Evolutionary conservation across 1,140 invertebrate species (phyloP).

Genomic region (Eriosoma lanigerum): DNA sequence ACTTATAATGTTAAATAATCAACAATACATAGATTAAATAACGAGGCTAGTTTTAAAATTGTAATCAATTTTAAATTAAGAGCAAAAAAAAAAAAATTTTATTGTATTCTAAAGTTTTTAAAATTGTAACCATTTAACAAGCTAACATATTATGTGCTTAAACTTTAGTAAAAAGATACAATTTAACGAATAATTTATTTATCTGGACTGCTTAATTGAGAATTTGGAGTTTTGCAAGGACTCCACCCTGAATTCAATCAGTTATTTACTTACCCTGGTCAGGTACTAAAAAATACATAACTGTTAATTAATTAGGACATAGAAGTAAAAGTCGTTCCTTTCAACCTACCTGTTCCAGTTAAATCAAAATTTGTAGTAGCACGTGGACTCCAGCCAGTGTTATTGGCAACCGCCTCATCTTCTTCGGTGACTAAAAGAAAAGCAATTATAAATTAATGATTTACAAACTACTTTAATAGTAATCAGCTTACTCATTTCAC

Average conservation of each 20-base stretch:
- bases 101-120: not conserved
- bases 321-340: not conserved
- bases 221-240: slow-evolving; percentile 36
- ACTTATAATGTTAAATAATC: not conserved
- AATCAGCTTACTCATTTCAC: slow-evolving; percentile 28
- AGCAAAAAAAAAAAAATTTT: not conserved
- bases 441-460: not conserved
- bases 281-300: slow-evolving; percentile 49
- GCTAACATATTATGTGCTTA: slow-evolving; percentile 8
- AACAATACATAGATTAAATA: slow-evolving; percentile 12
- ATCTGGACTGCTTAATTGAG: slow-evolving; percentile 47
- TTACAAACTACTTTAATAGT: not conserved
- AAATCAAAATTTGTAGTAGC: slow-evolving; percentile 45
- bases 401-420: slow-evolving; percentile 21
- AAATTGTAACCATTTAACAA: slow-evolving; percentile 14
- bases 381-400: slow-evolving; percentile 23
- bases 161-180: slow-evolving; percentile 16
- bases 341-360: slow-evolving; percentile 32
- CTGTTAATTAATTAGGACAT: slow-evolving; percentile 39
- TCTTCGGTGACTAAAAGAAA: slow-evolving; percentile 37
- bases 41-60: not conserved
- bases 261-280: slow-evolving; percentile 46
- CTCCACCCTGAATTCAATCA: slow-evolving; percentile 10
- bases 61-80: slow-evolving; percentile 1
- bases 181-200: slow-evolving; percentile 40